Percentiles rank a stretch among this genome's conserved stretches.
Conservation (phyloP, 1,140 invertebrate genomes). For the Conus ventricosus region DNA sequence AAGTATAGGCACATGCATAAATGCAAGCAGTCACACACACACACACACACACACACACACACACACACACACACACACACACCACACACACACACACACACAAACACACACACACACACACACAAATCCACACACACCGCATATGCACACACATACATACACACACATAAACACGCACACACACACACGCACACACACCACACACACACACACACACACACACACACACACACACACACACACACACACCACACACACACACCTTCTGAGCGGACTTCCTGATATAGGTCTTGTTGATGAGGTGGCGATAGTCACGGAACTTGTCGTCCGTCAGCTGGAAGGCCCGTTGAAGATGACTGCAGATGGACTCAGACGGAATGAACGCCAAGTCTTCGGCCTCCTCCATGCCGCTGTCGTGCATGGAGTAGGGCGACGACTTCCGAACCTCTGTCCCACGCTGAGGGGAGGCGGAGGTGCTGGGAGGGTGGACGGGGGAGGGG, state of each 20-base stretch:
- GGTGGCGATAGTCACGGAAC: slow-evolving; percentile 56
- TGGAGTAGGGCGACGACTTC: slow-evolving; percentile 42
- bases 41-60: too few relatives aligned
- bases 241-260: background rate
- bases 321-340: slow-evolving; percentile 49
- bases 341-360: slow-evolving; percentile 53
- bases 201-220: too few relatives aligned
- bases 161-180: too few relatives aligned
- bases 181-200: too few relatives aligned
- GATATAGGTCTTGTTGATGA: slow-evolving; percentile 47
- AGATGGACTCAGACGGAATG: slow-evolving; percentile 62
- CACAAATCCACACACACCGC: too few relatives aligned
- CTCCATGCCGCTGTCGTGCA: slow-evolving; percentile 57
- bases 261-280: slow-evolving; percentile 60
- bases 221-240: slow-evolving; percentile 33
- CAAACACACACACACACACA: too few relatives aligned
- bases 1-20: too few relatives aligned
- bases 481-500: slow-evolving; percentile 49
- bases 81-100: too few relatives aligned
- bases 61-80: too few relatives aligned
- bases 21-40: too few relatives aligned
- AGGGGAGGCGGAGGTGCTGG: background rate
- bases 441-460: background rate
- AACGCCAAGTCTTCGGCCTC: slow-evolving; percentile 57
- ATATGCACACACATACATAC: too few relatives aligned